Percentiles rank a stretch among this genome's conserved stretches.
phyloP scores from a whole-genome alignment of 2,797 vertebrate species.

The Valencia hispanica region DNA sequence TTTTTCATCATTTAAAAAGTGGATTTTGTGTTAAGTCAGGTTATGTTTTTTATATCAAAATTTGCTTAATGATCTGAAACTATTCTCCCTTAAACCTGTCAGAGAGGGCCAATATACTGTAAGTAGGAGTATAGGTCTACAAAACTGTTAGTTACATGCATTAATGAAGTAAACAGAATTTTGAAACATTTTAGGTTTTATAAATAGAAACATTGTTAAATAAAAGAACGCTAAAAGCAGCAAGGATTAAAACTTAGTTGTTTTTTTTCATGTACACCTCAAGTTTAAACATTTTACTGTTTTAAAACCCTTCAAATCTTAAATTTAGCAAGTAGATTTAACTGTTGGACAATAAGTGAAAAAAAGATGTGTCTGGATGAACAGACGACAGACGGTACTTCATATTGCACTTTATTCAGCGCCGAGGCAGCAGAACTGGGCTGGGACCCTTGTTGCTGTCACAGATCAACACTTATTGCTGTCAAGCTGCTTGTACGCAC shows the following conservation, averaged over 20 bases:
- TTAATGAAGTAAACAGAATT: too few species aligned
- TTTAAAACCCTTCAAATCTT: not conserved
- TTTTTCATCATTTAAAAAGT: not conserved
- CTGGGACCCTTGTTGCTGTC: constrained; percentile 46
- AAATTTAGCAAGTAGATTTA: not conserved
- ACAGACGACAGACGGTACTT: constrained; percentile 35
- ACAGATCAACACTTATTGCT: constrained; percentile 80
- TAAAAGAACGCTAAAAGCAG: not conserved
- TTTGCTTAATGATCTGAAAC: not conserved
- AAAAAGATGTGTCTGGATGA: not conserved
- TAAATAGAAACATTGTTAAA: too few species aligned
- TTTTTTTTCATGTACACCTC: not conserved
- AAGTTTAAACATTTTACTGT: too few species aligned
- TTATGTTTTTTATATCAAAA: not conserved
- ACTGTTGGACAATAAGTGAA: too few species aligned
- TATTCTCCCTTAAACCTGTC: not conserved
- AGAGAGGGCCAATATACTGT: too few species aligned
- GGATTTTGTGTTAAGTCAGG: not conserved
- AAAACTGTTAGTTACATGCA: not conserved
- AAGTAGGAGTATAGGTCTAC: too few species aligned
- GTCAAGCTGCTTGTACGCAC: constrained; percentile 38
- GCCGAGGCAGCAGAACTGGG: constrained; percentile 49
- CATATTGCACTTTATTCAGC: constrained; percentile 87
- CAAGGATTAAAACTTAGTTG: not conserved
- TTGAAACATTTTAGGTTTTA: too few species aligned